Evolutionary conservation across 2,888 invertebrate species (phyloP), one percentile per base, ranked within the genome.

Genomic region (Anoplius nigerrimus): DNA sequence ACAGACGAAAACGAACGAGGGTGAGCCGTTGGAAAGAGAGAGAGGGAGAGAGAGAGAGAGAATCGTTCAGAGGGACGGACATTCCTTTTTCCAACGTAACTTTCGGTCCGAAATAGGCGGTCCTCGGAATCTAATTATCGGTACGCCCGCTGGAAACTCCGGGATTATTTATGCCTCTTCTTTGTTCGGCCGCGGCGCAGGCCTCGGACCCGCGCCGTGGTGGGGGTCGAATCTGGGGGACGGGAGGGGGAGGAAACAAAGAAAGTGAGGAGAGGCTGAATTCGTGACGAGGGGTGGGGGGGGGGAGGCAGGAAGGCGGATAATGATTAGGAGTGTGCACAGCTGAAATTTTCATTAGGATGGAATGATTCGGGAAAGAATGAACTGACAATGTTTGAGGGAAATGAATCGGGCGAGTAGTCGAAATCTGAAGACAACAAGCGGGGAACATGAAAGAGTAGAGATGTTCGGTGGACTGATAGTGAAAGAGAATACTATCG

Each of bases 51-150:
- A 58, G 64, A 51, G 16, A 55, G 65, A 61, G 52, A 46, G 62
- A 63, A 64, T n/a, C n/a, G n/a, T n/a, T n/a, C n/a, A 70, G 61
- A 66, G 11, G 8, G 54, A 48, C 58, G 60, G 72, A 73, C 81
- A 82, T 81, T 82, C 81, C n/a, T 78, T 80, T 72, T 74, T 76
- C 73, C 78, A 76, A 79, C 80, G 79, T 69, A 77, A 80, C 76
- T 83, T 75, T 71, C 74, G 69, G 75, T n/a, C 73, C 77, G 74
- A 80, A 82, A 83, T 81, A 82, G 79, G 79, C 75, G 79, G 82
- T 75, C 80, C 72, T 76, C 78, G 75, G 79, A 84, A 85, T 85
- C 83, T 84, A 84, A 85, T 85, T 84, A 84, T 82, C 80, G 74
- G 77, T 75, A 76, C 71, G 74, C 66, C 73, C 70, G 71, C 68